Evolutionary conservation across 2,113 vertebrate genomes (phyloP).

Genomic region (Phoxinus phoxinus): DNA sequence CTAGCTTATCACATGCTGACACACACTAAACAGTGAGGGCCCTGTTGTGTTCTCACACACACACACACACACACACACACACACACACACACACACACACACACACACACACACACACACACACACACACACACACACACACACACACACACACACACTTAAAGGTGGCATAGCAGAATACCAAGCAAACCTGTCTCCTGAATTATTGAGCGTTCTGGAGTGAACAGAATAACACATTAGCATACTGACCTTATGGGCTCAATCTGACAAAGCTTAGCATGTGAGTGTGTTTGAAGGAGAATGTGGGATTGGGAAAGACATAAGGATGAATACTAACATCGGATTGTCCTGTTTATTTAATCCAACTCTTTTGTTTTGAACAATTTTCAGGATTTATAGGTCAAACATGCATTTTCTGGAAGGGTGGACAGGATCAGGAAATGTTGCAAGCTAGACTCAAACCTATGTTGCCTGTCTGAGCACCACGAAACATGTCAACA

Average conservation of each 20-base stretch:
- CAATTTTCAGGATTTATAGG: background rate
- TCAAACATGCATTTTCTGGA: background rate
- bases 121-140: constrained; percentile 30
- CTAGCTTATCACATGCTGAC: constrained; percentile 35
- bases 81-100: constrained; percentile 38
- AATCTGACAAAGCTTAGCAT: constrained; percentile 43
- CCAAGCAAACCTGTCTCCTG: constrained; percentile 62
- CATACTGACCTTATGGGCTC: constrained; percentile 58
- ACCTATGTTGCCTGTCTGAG: background rate
- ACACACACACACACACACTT: constrained; percentile 36
- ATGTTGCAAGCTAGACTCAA: background rate
- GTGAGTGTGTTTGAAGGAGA: background rate
- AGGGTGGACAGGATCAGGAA: background rate
- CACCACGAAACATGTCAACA: background rate
- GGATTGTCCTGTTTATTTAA: background rate
- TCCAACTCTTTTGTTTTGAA: background rate
- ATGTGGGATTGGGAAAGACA: background rate
- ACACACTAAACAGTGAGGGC: constrained; percentile 20
- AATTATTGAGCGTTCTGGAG: constrained; percentile 62
- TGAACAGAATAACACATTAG: constrained; percentile 57
- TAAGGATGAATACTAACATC: constrained; percentile 11
- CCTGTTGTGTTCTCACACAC: background rate
- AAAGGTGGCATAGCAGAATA: constrained; percentile 45
- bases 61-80: constrained; percentile 35
- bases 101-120: constrained; percentile 28